Evolutionary conservation across 2,797 vertebrate species (phyloP).

Genomic region (Harpagifer antarcticus): DNA sequence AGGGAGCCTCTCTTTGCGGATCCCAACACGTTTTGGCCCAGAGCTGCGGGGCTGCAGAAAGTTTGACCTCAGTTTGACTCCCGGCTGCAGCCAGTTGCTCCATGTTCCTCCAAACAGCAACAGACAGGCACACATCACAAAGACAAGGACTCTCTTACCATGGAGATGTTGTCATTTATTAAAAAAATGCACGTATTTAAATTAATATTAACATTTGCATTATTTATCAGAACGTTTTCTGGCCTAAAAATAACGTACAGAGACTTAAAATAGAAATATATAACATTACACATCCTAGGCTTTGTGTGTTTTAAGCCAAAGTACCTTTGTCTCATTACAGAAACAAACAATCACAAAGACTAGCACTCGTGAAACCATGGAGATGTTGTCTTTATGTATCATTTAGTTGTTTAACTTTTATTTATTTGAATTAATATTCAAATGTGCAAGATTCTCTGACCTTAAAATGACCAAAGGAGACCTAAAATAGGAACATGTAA

Average conservation of each 20-base stretch:
- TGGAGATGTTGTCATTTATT: background rate
- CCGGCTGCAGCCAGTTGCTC: conserved; percentile 74
- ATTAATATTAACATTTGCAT: conserved; percentile 7
- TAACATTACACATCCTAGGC: background rate
- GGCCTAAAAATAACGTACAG: background rate
- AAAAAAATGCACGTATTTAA: conserved; percentile 2
- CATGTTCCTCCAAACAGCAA: conserved; percentile 47
- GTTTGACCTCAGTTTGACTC: conserved; percentile 90
- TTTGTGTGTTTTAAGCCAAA: background rate
- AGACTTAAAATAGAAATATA: background rate
- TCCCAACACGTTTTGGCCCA: conserved; percentile 78
- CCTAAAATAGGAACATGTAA: too few relatives aligned
- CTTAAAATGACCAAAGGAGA: too few relatives aligned
- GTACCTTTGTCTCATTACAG: conserved; percentile 27
- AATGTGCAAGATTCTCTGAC: too few relatives aligned
- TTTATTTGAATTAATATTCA: too few relatives aligned
- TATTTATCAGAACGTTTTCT: conserved; percentile 4
- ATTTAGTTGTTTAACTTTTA: too few relatives aligned
- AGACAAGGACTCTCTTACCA: conserved; percentile 11
- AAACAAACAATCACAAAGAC: too few relatives aligned
- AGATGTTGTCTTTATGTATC: too few relatives aligned
- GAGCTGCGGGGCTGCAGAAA: conserved; percentile 71
- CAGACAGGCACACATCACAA: conserved; percentile 30
- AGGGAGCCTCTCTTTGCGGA: conserved; percentile 59
- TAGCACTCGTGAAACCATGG: too few relatives aligned